Evolutionary conservation across 1,140 invertebrate species (phyloP).

Genomic region (Sinella curviseta): DNA sequence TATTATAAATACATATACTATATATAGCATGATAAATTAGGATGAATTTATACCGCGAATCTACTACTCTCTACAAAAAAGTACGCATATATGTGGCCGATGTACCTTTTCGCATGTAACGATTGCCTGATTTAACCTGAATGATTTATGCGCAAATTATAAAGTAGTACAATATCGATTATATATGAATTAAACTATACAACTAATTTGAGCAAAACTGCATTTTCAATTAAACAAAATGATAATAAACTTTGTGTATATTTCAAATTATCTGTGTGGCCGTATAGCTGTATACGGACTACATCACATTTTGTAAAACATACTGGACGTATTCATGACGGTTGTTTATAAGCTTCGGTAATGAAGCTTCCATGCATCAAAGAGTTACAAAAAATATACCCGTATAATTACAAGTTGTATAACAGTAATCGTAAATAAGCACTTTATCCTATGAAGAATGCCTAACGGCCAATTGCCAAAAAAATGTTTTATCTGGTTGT

Average conservation of each 20-base stretch:
- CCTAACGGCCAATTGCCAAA: too few relatives aligned
- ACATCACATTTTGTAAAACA: background rate
- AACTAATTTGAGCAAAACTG: background rate
- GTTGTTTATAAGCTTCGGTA: too few relatives aligned
- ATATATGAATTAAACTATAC: background rate
- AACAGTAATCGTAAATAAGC: too few relatives aligned
- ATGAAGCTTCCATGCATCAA: too few relatives aligned
- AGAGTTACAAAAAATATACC: too few relatives aligned
- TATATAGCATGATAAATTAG: too few relatives aligned
- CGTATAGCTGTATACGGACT: background rate
- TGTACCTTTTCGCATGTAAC: conserved; percentile 1
- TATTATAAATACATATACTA: background rate
- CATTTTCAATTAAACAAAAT: background rate
- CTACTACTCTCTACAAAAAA: background rate
- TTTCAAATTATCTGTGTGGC: background rate
- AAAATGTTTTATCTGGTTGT: too few relatives aligned
- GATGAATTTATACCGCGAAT: background rate
- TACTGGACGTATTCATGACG: too few relatives aligned
- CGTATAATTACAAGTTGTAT: too few relatives aligned
- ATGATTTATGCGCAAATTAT: background rate
- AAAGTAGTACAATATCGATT: background rate
- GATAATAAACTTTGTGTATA: background rate
- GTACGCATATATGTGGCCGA: background rate
- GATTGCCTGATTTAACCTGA: background rate
- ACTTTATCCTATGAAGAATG: too few relatives aligned